Evolutionary conservation across 2,797 vertebrate species (phyloP).

Genomic region (Sebastiscus albofasciatus): DNA sequence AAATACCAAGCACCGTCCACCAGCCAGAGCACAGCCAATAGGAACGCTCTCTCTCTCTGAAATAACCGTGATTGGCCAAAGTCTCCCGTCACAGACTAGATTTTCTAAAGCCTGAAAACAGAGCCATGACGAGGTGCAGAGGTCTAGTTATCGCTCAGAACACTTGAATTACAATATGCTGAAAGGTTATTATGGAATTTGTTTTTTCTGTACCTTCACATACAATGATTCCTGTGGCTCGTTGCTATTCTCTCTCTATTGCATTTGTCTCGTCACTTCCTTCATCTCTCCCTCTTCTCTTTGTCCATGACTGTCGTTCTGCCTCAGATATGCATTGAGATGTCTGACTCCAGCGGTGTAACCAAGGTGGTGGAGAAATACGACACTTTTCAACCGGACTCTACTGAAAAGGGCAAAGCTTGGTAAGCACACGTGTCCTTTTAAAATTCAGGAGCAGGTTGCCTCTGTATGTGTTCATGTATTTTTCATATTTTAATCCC

Average conservation of each 20-base stretch:
- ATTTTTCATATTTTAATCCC: background rate
- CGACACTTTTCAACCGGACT: background rate
- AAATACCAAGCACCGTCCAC: too few relatives aligned
- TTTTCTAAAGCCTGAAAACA: too few relatives aligned
- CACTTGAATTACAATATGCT: too few relatives aligned
- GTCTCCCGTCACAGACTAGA: too few relatives aligned
- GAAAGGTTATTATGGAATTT: too few relatives aligned
- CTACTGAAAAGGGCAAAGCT: rapidly evolving
- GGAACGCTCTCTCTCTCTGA: too few relatives aligned
- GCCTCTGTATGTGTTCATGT: background rate
- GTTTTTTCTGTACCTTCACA: background rate
- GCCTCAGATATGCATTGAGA: constrained; percentile 77
- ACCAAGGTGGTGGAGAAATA: constrained; percentile 14
- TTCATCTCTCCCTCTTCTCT: background rate
- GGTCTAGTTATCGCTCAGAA: too few relatives aligned
- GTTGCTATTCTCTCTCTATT: background rate
- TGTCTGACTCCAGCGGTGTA: constrained; percentile 45
- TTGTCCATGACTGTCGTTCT: background rate
- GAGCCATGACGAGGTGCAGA: too few relatives aligned
- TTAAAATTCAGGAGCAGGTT: background rate
- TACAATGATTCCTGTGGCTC: background rate
- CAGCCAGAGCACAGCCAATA: too few relatives aligned
- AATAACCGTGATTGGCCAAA: too few relatives aligned
- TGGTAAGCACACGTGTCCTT: constrained; percentile 29
- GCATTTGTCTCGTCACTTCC: background rate